Evolutionary conservation across 2,113 vertebrate genomes (phyloP).

Genomic region (Galbula dea): DNA sequence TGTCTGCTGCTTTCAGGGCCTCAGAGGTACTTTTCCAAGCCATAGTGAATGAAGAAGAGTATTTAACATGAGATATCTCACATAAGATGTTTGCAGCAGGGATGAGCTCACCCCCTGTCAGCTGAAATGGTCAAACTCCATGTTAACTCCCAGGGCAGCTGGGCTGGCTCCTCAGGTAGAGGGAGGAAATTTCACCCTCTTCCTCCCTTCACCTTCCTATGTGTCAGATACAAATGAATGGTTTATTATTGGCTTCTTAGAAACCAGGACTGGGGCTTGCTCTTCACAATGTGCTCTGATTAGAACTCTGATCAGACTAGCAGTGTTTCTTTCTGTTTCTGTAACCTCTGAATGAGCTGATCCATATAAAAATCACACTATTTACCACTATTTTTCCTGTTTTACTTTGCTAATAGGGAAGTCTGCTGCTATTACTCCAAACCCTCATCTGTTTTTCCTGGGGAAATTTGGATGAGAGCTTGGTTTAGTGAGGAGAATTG

Average conservation of each 20-base stretch:
- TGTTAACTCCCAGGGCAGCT: neutral
- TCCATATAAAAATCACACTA: neutral
- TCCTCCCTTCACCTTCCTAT: neutral
- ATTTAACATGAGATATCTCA: neutral
- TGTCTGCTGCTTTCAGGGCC: neutral
- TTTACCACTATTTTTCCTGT: neutral
- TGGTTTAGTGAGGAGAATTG: neutral
- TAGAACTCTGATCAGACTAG: neutral
- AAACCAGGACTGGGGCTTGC: slow-evolving; percentile 12
- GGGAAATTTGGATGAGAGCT: neutral
- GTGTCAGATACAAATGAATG: slow-evolving; percentile 19
- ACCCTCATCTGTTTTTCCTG: neutral
- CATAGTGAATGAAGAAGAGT: neutral
- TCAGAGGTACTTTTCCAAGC: neutral
- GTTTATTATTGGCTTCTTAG: slow-evolving; percentile 18
- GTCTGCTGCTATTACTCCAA: neutral
- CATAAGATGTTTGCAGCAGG: neutral
- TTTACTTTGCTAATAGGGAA: neutral
- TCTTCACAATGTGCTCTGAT: slow-evolving; percentile 43
- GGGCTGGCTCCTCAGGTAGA: neutral
- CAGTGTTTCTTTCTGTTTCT: neutral
- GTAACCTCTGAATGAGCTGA: neutral
- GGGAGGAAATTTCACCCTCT: neutral
- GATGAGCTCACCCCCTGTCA: neutral
- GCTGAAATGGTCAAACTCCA: neutral